These are phyloP conservation scores for Orgyia antiqua DNA, from an alignment of 2,888 invertebrate species.

Conservation along the genomic window DNA sequence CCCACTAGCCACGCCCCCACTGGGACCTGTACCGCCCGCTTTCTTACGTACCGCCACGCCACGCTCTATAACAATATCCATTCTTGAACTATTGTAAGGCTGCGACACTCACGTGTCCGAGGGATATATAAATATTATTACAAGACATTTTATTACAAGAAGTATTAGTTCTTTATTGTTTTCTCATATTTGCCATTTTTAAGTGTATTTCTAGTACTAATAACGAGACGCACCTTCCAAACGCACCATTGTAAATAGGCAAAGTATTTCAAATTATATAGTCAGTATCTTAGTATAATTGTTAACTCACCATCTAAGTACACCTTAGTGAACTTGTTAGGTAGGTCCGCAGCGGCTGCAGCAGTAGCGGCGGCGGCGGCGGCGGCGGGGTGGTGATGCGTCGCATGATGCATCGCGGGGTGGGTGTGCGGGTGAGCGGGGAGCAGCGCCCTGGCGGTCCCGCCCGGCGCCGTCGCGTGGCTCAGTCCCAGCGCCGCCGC, in stretches of 20 bases:
- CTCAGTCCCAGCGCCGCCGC: conserved; percentile 64
- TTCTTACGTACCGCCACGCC: conserved; percentile 27
- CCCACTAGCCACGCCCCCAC: conserved; percentile 5
- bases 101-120: neutral
- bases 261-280: no score
- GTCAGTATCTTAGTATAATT: no score
- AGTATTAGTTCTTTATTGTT: no score
- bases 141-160: no score
- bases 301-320: conserved; percentile 53
- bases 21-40: conserved; percentile 16
- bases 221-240: no score
- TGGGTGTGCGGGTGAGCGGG: conserved; percentile 24
- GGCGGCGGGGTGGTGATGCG: conserved; percentile 16
- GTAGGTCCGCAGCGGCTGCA: conserved; percentile 32
- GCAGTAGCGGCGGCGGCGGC: conserved; percentile 2
- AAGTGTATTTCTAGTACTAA: no score
- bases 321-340: conserved; percentile 55
- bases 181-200: no score
- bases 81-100: neutral
- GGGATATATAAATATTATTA: no score
- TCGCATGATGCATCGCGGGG: conserved; percentile 21
- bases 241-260: no score
- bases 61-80: conserved; percentile 20
- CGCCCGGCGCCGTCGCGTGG: conserved; percentile 56
- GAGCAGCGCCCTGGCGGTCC: conserved; percentile 35